Conservation (phyloP, 2,888 invertebrate species). For the Elysia crispata region DNA sequence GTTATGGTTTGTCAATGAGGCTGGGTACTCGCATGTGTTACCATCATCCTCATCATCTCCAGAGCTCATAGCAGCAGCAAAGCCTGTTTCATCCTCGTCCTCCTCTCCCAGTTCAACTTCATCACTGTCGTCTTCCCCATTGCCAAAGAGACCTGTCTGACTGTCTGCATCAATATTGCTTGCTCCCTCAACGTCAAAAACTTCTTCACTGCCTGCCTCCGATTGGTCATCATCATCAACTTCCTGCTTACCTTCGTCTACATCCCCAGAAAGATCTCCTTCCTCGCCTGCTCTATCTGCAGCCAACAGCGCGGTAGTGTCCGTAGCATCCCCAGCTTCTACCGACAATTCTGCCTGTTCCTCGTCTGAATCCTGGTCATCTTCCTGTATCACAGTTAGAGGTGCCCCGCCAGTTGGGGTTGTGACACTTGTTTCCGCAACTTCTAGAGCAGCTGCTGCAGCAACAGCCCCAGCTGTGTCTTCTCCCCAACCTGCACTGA, state of each 20-base stretch:
- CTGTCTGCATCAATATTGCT: slow-evolving; percentile 36
- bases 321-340: slow-evolving; percentile 13
- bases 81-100: slow-evolving; percentile 26
- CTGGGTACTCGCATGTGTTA: not conserved
- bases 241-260: not conserved
- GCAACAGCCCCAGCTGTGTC: slow-evolving; percentile 2
- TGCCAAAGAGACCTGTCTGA: slow-evolving; percentile 45
- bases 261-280: not conserved
- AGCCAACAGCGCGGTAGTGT: not conserved
- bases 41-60: slow-evolving; percentile 3
- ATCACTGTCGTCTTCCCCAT: slow-evolving; percentile 49
- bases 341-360: not conserved
- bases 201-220: slow-evolving; percentile 35
- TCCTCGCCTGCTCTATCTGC: not conserved
- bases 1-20: not conserved
- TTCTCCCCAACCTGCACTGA: slow-evolving; percentile 36
- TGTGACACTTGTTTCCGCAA: not conserved
- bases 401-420: not conserved
- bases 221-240: slow-evolving; percentile 25
- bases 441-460: not conserved
- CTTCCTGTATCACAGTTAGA: slow-evolving; percentile 21
- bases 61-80: not conserved
- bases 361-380: slow-evolving; percentile 9
- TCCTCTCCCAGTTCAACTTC: slow-evolving; percentile 39
- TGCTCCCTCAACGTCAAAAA: slow-evolving; percentile 39